phyloP scores from a whole-genome alignment of 1,140 invertebrate species.

The Drosophila punjabiensis region DNA sequence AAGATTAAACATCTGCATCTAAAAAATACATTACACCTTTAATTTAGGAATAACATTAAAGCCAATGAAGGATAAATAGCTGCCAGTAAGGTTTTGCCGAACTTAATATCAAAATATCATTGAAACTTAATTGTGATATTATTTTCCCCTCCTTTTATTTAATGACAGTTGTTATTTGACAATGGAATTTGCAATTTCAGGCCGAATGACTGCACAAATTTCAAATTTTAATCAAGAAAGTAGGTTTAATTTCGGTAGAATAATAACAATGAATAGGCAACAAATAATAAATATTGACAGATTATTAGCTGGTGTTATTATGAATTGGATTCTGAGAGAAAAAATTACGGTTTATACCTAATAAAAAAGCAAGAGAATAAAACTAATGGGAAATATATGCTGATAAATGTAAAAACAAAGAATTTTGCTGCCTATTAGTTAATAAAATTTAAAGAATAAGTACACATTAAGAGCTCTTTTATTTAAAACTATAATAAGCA shows the following conservation, averaged over 20 bases:
- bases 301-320: background rate
- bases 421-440: background rate
- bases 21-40: background rate
- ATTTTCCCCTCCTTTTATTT: background rate
- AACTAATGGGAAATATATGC: background rate
- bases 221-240: background rate
- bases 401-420: no score
- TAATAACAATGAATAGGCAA: background rate
- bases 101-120: background rate
- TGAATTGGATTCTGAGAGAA: no score
- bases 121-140: background rate
- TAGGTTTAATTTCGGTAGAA: background rate
- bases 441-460: no score
- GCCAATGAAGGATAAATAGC: background rate
- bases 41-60: background rate
- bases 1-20: background rate
- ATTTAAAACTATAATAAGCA: no score
- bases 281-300: background rate
- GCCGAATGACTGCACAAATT: slow-evolving; percentile 67
- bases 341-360: background rate
- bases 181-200: slow-evolving; percentile 52
- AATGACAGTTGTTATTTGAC: background rate
- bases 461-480: background rate
- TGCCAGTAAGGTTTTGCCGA: background rate
- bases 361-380: no score